These are phyloP conservation scores for Gyrodactylus salaris DNA, from an alignment of 1,140 invertebrate species.

Conservation along the genomic window DNA sequence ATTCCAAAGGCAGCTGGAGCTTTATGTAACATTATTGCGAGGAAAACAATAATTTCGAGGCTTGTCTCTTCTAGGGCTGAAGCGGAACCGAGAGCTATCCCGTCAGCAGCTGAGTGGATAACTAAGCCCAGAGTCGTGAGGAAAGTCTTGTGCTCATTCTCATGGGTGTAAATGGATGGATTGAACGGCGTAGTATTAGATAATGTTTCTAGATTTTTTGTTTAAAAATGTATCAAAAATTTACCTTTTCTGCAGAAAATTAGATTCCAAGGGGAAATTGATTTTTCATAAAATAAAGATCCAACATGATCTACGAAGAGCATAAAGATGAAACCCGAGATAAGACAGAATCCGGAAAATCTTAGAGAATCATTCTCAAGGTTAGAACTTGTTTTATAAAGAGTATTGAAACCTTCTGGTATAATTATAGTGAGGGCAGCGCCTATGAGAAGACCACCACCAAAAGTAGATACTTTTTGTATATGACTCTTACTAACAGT, in stretches of 20 bases:
- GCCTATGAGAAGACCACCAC: slow-evolving; percentile 78
- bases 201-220: background rate
- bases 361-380: background rate
- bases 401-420: slow-evolving; percentile 66
- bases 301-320: slow-evolving; percentile 52
- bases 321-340: slow-evolving; percentile 85
- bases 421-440: slow-evolving; percentile 88
- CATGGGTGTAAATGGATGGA: too few relatives aligned
- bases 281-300: background rate
- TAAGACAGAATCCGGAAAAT: slow-evolving; percentile 31
- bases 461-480: slow-evolving; percentile 60
- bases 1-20: slow-evolving; percentile 3
- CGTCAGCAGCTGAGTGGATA: slow-evolving; percentile 2
- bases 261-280: background rate
- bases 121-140: slow-evolving; percentile 1
- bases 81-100: slow-evolving; percentile 1
- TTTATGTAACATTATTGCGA: slow-evolving; percentile 6
- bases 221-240: too few relatives aligned
- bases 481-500: slow-evolving; percentile 74
- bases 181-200: too few relatives aligned
- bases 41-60: slow-evolving; percentile 2
- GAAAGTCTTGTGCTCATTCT: background rate
- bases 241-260: too few relatives aligned
- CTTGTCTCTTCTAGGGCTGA: background rate
- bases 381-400: slow-evolving; percentile 21